These are phyloP conservation scores for Lagria hirta DNA, from an alignment of 2,888 invertebrate species.

Conservation along the genomic window DNA sequence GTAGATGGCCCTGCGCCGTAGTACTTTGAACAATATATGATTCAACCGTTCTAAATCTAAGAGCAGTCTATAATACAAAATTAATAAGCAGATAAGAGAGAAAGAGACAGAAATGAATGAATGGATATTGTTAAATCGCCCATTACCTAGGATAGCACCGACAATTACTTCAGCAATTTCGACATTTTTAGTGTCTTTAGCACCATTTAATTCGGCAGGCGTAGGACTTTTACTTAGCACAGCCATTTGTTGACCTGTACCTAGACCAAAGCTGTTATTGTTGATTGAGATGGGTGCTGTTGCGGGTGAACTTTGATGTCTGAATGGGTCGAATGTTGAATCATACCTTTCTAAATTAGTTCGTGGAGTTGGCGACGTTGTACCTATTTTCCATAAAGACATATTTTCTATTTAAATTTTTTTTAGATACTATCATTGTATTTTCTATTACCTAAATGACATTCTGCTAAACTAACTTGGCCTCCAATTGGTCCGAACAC, in stretches of 20 bases:
- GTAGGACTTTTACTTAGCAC: constrained; percentile 81
- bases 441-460: constrained; percentile 42
- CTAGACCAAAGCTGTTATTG: constrained; percentile 86
- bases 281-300: constrained; percentile 78
- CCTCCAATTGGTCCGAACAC: constrained; percentile 83
- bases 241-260: constrained; percentile 71
- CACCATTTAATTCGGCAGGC: constrained; percentile 69
- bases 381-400: constrained; percentile 55
- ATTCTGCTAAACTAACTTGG: constrained; percentile 66
- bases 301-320: constrained; percentile 73
- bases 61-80: too few species aligned
- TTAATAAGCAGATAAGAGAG: too few species aligned
- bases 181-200: constrained; percentile 85
- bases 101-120: constrained; percentile 15
- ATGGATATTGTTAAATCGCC: constrained; percentile 25
- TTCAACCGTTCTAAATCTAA: too few species aligned
- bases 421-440: too few species aligned
- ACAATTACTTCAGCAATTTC: constrained; percentile 96
- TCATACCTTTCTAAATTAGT: constrained; percentile 73
- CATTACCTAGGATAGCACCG: constrained; percentile 89
- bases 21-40: too few species aligned
- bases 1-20: too few species aligned
- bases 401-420: too few species aligned
- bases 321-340: constrained; percentile 68
- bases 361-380: constrained; percentile 67